phyloP scores from a whole-genome alignment of 2,797 vertebrate genomes.

The Sebastes trivittatus region DNA sequence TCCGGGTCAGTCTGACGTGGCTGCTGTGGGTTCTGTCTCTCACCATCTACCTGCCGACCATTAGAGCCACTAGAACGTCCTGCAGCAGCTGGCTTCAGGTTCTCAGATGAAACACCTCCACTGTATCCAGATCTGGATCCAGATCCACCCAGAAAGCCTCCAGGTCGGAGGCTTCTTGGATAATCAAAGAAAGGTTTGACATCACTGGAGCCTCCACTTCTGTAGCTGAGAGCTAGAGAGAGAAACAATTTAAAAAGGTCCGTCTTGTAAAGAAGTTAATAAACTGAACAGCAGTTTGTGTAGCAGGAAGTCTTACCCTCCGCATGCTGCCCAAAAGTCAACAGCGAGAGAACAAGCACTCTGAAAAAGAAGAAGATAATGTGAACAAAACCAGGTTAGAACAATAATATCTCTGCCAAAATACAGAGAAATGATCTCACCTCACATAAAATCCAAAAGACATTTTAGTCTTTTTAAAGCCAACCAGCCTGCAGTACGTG shows the following conservation, averaged over 20 bases:
- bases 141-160: neutral
- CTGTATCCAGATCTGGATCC: neutral
- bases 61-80: neutral
- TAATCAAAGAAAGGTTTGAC: neutral
- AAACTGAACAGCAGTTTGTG: accelerated
- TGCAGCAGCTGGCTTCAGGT: neutral
- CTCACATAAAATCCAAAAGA: conserved; percentile 22
- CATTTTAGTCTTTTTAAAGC: neutral
- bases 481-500: neutral
- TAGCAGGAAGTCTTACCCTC: neutral
- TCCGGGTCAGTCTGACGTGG: neutral
- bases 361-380: neutral
- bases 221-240: neutral
- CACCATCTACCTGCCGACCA: neutral
- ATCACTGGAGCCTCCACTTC: neutral
- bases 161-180: neutral
- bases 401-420: accelerated
- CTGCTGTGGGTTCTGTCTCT: neutral
- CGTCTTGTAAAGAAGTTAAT: accelerated
- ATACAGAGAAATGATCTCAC: accelerated
- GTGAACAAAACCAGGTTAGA: accelerated
- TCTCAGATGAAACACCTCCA: neutral
- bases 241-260: accelerated
- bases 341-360: conserved; percentile 23
- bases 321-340: neutral